These are phyloP conservation scores for Galagoides demidoff DNA, from an alignment of 2,797 vertebrate species.

Conservation along the genomic window DNA sequence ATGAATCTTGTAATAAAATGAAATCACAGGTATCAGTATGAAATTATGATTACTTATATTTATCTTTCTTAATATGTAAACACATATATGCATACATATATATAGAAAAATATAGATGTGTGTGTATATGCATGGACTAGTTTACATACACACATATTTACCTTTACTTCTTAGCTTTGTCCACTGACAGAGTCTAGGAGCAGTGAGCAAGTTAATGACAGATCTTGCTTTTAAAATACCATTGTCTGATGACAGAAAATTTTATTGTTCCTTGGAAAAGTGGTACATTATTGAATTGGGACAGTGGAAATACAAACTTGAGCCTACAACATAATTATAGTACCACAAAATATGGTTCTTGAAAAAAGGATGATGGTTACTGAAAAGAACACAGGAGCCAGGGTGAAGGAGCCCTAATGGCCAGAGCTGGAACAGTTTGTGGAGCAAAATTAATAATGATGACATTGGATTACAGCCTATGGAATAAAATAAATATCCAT, in stretches of 20 bases:
- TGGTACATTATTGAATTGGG: background rate
- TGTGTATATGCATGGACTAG: background rate
- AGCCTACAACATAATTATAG: background rate
- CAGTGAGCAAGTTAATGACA: background rate
- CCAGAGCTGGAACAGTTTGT: background rate
- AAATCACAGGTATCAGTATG: background rate
- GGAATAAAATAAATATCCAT: background rate
- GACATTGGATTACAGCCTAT: background rate
- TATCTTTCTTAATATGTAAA: background rate
- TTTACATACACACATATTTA: background rate
- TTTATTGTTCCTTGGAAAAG: background rate
- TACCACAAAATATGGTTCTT: background rate
- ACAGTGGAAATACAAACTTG: background rate
- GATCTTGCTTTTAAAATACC: background rate
- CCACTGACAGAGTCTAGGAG: background rate
- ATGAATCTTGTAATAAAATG: background rate
- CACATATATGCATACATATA: background rate
- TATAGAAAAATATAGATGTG: background rate
- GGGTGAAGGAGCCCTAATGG: background rate
- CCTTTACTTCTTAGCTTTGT: constrained; percentile 6
- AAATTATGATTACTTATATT: background rate
- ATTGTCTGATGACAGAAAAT: background rate
- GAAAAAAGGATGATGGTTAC: background rate
- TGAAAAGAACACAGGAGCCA: background rate
- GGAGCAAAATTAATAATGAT: background rate